Percentiles rank a stretch among this genome's conserved stretches.
These are phyloP conservation scores for Riptortus pedestris DNA, from an alignment of 1,140 invertebrate species.

Conservation along the genomic window DNA sequence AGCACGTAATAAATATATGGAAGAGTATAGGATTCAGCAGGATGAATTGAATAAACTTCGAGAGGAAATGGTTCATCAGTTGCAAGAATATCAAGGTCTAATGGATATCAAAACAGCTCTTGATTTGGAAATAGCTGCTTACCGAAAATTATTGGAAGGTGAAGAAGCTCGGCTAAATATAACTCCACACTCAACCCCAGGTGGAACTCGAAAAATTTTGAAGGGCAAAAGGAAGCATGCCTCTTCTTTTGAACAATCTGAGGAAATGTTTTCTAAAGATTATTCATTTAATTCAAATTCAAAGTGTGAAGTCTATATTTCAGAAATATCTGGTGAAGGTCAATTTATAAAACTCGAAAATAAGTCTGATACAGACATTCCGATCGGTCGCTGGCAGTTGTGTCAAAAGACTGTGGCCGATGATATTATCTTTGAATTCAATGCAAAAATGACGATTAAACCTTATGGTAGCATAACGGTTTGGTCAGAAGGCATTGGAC, in stretches of 20 bases:
- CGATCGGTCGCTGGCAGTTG: constrained; percentile 75
- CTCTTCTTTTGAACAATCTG: constrained; percentile 62
- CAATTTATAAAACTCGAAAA: constrained; percentile 82
- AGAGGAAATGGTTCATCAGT: constrained; percentile 73
- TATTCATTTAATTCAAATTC: constrained; percentile 56
- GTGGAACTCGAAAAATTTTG: constrained; percentile 38
- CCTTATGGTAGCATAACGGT: constrained; percentile 61
- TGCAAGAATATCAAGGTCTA: constrained; percentile 89
- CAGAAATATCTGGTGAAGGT: constrained; percentile 77
- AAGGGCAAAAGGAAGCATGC: constrained; percentile 63
- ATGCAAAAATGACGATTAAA: constrained; percentile 74
- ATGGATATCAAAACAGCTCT: constrained; percentile 94
- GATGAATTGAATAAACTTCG: constrained; percentile 67
- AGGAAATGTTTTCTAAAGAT: constrained; percentile 55
- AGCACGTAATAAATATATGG: constrained; percentile 59
- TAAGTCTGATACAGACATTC: constrained; percentile 75
- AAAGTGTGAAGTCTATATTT: constrained; percentile 75
- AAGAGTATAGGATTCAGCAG: constrained; percentile 61
- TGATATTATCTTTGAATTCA: constrained; percentile 72
- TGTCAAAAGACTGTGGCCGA: constrained; percentile 64
- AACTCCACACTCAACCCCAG: constrained; percentile 42
- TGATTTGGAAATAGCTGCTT: constrained; percentile 92
- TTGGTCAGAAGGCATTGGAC: too few relatives aligned
- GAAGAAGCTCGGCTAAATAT: constrained; percentile 63
- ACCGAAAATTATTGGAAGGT: constrained; percentile 77